These are phyloP conservation scores for Copidosoma floridanum DNA, from an alignment of 1,140 invertebrate genomes.

Conservation along the genomic window DNA sequence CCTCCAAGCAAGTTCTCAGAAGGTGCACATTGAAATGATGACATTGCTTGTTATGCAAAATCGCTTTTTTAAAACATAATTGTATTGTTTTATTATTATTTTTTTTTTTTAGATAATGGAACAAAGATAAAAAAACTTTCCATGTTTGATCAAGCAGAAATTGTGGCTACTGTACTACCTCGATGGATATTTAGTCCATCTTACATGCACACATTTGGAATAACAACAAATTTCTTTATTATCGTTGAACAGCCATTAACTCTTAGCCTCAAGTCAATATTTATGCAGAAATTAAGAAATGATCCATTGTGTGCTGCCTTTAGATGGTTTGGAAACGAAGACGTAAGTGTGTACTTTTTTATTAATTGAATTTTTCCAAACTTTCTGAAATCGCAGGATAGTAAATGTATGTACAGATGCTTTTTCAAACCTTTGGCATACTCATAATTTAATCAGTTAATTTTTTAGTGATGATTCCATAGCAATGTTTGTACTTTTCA, in stretches of 20 bases:
- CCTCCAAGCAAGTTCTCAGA: conserved; percentile 50
- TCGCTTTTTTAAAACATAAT: not conserved
- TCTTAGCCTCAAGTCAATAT: conserved; percentile 63
- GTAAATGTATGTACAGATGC: too few species aligned
- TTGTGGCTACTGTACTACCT: conserved; percentile 69
- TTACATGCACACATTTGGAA: conserved; percentile 88
- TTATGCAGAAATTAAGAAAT: conserved; percentile 62
- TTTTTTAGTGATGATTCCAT: too few species aligned
- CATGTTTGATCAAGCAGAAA: conserved; percentile 70
- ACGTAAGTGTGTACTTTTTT: conserved; percentile 51
- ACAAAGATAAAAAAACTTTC: conserved; percentile 43
- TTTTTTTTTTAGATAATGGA: conserved; percentile 29
- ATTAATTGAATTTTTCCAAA: too few species aligned
- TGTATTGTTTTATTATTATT: not conserved
- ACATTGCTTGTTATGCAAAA: too few species aligned
- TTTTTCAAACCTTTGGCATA: too few species aligned
- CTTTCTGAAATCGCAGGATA: too few species aligned
- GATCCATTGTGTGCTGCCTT: conserved; percentile 64
- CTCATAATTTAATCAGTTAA: too few species aligned
- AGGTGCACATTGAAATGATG: conserved; percentile 41
- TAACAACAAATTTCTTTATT: conserved; percentile 81
- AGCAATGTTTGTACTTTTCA: too few species aligned
- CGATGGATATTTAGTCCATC: conserved; percentile 75
- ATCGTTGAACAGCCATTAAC: conserved; percentile 80
- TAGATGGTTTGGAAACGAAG: conserved; percentile 71